These are phyloP conservation scores for Xylocampa areola DNA, from an alignment of 2,888 invertebrate genomes.

Conservation along the genomic window DNA sequence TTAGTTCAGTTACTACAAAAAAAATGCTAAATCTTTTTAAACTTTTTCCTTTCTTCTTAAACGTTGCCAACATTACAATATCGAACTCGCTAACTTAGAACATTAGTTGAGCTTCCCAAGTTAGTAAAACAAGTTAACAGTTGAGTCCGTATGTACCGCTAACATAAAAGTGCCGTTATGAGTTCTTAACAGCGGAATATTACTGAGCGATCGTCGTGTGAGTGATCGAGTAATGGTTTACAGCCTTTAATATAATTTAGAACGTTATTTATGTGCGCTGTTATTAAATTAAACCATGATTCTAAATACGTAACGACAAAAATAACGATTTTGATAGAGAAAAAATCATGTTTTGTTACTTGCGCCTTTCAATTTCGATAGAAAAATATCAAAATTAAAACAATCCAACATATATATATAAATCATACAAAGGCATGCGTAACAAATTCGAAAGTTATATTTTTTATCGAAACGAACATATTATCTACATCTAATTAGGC, in stretches of 20 bases:
- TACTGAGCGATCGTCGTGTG: constrained; percentile 8
- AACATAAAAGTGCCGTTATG: constrained; percentile 38
- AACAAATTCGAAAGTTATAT: too few relatives aligned
- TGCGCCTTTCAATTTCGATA: too few relatives aligned
- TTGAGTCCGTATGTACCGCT: constrained; percentile 35
- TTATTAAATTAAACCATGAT: constrained; percentile 4
- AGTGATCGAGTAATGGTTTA: constrained; percentile 34
- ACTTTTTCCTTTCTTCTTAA: background rate
- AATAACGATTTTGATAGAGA: background rate
- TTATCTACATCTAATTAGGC: too few relatives aligned
- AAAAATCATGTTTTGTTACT: too few relatives aligned
- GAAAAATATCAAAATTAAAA: too few relatives aligned
- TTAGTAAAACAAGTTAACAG: background rate
- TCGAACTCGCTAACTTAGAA: background rate
- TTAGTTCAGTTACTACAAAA: too few relatives aligned
- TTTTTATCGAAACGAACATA: too few relatives aligned
- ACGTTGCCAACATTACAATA: background rate
- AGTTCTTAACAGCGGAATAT: constrained; percentile 27
- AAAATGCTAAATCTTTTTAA: too few relatives aligned
- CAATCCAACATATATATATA: too few relatives aligned
- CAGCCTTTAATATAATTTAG: constrained; percentile 24
- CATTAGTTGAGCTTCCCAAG: background rate
- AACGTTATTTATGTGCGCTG: constrained; percentile 10
- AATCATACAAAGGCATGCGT: too few relatives aligned
- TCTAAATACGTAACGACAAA: background rate